Percentiles rank a stretch among this genome's conserved stretches.
These are phyloP conservation scores for Pteropus rufus DNA, from an alignment of 2,797 vertebrate species.

Conservation along the genomic window DNA sequence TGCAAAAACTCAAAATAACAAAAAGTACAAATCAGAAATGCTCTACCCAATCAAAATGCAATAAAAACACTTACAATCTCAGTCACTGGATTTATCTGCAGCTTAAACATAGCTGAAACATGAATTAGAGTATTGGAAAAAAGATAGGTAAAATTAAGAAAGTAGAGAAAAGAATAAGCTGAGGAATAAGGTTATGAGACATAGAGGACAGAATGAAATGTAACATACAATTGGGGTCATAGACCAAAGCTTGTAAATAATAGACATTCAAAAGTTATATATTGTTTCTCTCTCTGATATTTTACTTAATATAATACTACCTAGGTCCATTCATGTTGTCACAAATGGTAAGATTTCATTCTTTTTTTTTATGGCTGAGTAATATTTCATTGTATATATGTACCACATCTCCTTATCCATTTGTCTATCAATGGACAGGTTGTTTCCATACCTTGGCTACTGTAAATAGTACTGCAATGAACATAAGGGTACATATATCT, in stretches of 20 bases:
- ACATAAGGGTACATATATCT: background rate
- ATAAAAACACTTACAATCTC: background rate
- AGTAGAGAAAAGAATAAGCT: background rate
- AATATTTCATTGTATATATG: background rate
- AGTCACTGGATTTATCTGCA: background rate
- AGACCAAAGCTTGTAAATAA: background rate
- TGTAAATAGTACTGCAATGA: background rate
- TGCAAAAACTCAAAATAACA: background rate
- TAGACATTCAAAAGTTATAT: background rate
- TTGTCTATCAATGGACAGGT: background rate
- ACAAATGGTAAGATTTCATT: background rate
- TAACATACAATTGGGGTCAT: background rate
- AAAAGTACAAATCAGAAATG: background rate
- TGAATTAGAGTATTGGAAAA: background rate
- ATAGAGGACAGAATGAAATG: background rate
- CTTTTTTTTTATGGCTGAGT: background rate
- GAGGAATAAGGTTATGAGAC: background rate
- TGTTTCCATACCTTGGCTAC: background rate
- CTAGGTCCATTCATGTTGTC: background rate
- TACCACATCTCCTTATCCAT: background rate
- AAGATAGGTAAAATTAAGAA: background rate
- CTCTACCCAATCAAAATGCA: background rate
- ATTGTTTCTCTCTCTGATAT: background rate
- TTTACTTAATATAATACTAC: background rate
- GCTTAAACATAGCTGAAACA: background rate